phyloP scores from a whole-genome alignment of 2,113 vertebrate genomes.

The Oxyruncus cristatus region DNA sequence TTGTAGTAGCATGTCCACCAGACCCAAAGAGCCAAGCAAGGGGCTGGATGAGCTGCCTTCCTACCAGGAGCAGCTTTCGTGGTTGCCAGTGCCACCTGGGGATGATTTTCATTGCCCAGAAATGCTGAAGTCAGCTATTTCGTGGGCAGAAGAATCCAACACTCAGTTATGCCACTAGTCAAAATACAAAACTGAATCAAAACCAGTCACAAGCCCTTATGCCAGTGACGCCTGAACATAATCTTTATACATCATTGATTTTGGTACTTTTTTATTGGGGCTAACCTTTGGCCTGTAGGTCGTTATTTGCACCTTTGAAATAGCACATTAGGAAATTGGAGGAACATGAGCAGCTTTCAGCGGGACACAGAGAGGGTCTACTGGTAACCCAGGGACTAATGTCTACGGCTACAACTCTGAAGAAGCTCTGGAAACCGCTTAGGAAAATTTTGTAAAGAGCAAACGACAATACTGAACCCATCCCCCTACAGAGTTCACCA shows the following conservation, averaged over 20 bases:
- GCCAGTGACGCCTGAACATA: not conserved
- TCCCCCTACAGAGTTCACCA: not conserved
- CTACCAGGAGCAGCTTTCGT: not conserved
- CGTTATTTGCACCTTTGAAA: not conserved
- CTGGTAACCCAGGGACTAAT: not conserved
- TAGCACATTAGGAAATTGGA: not conserved
- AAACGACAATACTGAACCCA: not conserved
- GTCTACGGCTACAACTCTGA: not conserved
- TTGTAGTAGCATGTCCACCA: not conserved
- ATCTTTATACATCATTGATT: not conserved
- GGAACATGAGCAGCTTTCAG: not conserved
- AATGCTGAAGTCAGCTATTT: not conserved
- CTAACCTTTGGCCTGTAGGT: accelerated
- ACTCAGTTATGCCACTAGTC: not conserved
- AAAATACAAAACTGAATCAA: not conserved
- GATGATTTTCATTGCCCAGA: not conserved
- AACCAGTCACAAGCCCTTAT: not conserved
- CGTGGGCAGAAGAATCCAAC: not conserved
- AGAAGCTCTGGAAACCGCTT: not conserved
- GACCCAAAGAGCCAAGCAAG: not conserved
- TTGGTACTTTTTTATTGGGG: not conserved
- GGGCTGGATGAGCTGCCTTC: not conserved
- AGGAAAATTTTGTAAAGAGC: not conserved
- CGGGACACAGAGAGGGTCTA: not conserved
- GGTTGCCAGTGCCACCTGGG: not conserved